Conservation (phyloP, 2,888 invertebrate species). For the Rhagonycha lutea region DNA sequence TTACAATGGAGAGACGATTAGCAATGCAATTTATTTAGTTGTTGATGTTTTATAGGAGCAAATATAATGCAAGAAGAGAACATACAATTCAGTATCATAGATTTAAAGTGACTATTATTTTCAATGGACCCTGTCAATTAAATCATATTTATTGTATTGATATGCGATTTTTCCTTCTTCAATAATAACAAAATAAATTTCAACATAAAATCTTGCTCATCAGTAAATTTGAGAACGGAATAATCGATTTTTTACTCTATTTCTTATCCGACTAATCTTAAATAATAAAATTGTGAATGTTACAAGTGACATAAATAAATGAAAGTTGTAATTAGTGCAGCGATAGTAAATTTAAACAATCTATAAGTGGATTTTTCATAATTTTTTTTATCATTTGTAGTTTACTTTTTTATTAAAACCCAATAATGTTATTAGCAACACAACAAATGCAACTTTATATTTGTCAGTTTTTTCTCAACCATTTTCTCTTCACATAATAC, state of each 20-base stretch:
- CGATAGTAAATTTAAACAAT: not conserved
- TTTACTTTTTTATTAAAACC: no score
- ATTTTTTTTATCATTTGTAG: no score
- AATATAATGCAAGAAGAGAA: constrained; percentile 12
- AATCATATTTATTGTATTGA: constrained; percentile 22
- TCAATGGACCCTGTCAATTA: constrained; percentile 17
- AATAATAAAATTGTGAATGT: not conserved
- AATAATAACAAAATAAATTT: not conserved
- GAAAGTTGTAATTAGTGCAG: not conserved
- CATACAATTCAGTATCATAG: constrained; percentile 9
- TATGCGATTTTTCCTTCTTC: not conserved
- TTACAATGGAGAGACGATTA: constrained; percentile 11
- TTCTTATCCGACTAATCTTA: not conserved
- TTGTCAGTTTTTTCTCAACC: no score
- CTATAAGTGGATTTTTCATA: not conserved
- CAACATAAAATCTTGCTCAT: not conserved
- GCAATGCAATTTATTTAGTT: constrained; percentile 11
- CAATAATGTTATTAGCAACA: no score
- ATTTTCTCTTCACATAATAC: no score
- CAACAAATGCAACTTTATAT: no score
- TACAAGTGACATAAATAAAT: not conserved
- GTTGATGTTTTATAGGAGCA: constrained; percentile 5
- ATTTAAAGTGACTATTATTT: constrained; percentile 12
- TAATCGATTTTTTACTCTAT: not conserved
- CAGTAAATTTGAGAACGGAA: not conserved